Percentiles rank a stretch among this genome's conserved stretches.
These are phyloP conservation scores for Trisateles emortualis DNA, from an alignment of 2,888 invertebrate genomes.

Conservation along the genomic window DNA sequence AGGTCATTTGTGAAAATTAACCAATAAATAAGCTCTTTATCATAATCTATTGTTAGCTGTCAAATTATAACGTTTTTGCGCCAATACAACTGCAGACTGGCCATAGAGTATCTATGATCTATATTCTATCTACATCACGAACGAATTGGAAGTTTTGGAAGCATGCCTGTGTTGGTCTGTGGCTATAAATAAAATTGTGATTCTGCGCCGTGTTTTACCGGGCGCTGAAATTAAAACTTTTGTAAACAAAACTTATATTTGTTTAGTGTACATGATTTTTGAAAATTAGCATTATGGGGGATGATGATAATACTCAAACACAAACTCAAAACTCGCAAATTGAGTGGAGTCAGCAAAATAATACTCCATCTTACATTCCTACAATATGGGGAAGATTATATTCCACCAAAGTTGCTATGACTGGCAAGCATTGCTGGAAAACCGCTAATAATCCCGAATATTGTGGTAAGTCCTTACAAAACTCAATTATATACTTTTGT, in stretches of 20 bases:
- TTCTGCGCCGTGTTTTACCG: neutral
- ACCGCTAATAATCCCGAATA: conserved; percentile 66
- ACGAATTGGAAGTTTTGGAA: no score
- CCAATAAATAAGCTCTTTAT: no score
- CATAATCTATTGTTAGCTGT: no score
- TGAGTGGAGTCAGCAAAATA: conserved; percentile 80
- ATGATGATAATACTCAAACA: conserved; percentile 77
- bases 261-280: neutral
- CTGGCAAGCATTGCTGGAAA: conserved; percentile 71
- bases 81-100: no score
- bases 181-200: no score
- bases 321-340: conserved; percentile 81
- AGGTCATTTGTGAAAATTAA: no score
- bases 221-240: conserved; percentile 39
- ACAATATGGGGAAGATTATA: conserved; percentile 85
- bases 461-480: conserved; percentile 62
- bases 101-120: no score
- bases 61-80: no score
- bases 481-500: neutral
- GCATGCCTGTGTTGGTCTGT: no score
- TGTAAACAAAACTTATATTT: conserved; percentile 7
- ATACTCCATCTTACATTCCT: conserved; percentile 72
- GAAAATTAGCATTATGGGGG: conserved; percentile 61
- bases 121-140: no score
- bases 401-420: conserved; percentile 67